Evolutionary conservation across 2,888 invertebrate species (phyloP), one percentile per base, ranked within the genome.

Genomic region (Tenthredo scrophulariae): DNA sequence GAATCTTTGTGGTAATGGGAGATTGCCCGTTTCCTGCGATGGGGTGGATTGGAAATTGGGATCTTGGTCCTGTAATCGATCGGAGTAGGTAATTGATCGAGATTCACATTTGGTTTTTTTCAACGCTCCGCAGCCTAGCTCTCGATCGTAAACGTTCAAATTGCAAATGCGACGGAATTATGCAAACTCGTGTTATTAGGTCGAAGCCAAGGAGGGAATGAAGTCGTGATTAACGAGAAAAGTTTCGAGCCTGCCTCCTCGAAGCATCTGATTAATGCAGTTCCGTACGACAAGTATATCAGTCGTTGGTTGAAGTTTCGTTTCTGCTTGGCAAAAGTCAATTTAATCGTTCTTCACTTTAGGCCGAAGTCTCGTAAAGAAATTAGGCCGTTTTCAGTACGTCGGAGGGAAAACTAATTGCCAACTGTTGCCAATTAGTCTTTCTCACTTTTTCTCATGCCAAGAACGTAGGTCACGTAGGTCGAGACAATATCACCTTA

Each of bases 151-250:
- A 80, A 37, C 80, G 58, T 80, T 80, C 62, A 62, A 80, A 62
- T 80, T 58, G 62, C 40, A 80, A 79, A 54, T 58, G 33, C 79
- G 79, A 79, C 13, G 58, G 37, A 58, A 80, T 80, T 62, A 40
- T 58, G 80, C 80, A 80, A 58, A 80, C 62, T 58, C 37, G 58
- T 80, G 80, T 80, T 80, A 80, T 80, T 58, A 80, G 58, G 37
- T 80, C n/a, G 80, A 40, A 80, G 80, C 62, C 37, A 62, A 80
- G 58, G 13, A 80, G 80, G 37, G 62, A 80, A 80, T 62, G 80
- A 62, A 80, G 80, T 80, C 80, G 58, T 80, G 58, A 80, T 80
- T 80, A 80, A 80, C 80, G 80, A 80, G 80, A 80, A 80, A 80
- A 80, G 80, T 80, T 77, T 80, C 37, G 22, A 50, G 58, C 40